Evolutionary conservation across 2,888 invertebrate genomes (phyloP).

Genomic region (Campoplex capitator): DNA sequence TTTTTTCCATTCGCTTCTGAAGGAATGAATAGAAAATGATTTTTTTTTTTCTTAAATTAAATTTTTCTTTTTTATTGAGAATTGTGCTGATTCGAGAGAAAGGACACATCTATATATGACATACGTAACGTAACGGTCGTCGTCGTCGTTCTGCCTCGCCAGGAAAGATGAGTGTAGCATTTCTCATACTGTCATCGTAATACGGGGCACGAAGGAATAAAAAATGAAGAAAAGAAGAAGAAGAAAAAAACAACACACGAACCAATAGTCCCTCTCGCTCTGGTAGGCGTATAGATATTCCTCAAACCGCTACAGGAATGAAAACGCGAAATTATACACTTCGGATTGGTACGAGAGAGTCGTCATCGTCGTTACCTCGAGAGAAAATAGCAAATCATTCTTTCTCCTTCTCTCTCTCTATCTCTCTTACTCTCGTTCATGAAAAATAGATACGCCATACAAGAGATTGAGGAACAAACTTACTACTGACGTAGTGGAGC

Average conservation of each 20-base stretch:
- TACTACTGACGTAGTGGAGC: conserved; percentile 75
- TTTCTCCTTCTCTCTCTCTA: conserved; percentile 38
- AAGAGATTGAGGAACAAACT: conserved; percentile 50
- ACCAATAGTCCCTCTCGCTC: conserved; percentile 69
- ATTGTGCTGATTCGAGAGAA: conserved; percentile 56
- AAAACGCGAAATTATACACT: conserved; percentile 77
- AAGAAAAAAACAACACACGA: conserved; percentile 56
- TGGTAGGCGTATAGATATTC: conserved; percentile 63
- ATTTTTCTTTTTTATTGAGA: conserved; percentile 29
- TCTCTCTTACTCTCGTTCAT: background rate
- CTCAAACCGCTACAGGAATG: conserved; percentile 55
- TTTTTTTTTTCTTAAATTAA: background rate
- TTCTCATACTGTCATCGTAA: conserved; percentile 81
- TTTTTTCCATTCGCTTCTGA: background rate
- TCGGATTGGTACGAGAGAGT: conserved; percentile 70
- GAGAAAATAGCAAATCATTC: conserved; percentile 79
- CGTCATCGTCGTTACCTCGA: conserved; percentile 51
- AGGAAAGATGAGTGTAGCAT: conserved; percentile 82
- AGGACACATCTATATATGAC: conserved; percentile 40
- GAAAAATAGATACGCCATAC: conserved; percentile 40
- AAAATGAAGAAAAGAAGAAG: conserved; percentile 42
- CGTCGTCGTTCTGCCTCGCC: conserved; percentile 81
- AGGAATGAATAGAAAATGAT: background rate
- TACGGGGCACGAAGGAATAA: conserved; percentile 70
- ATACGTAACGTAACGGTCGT: conserved; percentile 78